Evolutionary conservation across 2,888 invertebrate genomes (phyloP).

Genomic region (Cantharis rufa): DNA sequence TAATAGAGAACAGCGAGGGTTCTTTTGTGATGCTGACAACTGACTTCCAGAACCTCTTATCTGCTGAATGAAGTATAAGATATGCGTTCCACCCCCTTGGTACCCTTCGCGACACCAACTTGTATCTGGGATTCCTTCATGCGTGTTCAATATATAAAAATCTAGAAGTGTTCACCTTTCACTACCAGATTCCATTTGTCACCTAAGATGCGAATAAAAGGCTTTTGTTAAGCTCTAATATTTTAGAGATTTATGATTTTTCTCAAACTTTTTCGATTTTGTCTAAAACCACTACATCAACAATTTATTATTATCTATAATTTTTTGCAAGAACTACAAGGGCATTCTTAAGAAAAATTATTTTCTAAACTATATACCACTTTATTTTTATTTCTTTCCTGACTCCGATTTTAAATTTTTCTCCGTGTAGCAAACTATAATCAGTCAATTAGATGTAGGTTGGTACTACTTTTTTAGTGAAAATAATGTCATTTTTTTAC

Average conservation of each 20-base stretch:
- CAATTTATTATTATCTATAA: background rate
- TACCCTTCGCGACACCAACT: constrained; percentile 33
- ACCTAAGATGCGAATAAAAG: constrained; percentile 48
- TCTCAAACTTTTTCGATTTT: constrained; percentile 20
- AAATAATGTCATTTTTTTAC: too few species aligned
- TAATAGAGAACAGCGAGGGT: constrained; percentile 42
- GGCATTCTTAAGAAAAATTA: background rate
- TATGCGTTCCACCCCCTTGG: constrained; percentile 33
- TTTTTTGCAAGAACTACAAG: background rate
- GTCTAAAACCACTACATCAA: background rate
- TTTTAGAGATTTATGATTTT: constrained; percentile 48
- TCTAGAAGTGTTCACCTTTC: constrained; percentile 56
- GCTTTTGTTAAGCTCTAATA: constrained; percentile 44
- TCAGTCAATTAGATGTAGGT: too few species aligned
- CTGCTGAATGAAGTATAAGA: constrained; percentile 43
- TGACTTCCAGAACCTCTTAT: constrained; percentile 40
- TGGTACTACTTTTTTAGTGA: too few species aligned
- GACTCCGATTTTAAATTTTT: too few species aligned
- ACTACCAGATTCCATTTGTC: constrained; percentile 56
- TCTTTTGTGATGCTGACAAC: constrained; percentile 41
- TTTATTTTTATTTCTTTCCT: too few species aligned
- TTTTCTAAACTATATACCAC: background rate
- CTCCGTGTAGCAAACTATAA: too few species aligned
- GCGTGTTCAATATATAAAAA: constrained; percentile 52
- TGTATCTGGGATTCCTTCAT: constrained; percentile 40